Evolutionary conservation across 92 coral and sea anemone species (phyloP).

Genomic region (Isaurus tuberculatus): DNA sequence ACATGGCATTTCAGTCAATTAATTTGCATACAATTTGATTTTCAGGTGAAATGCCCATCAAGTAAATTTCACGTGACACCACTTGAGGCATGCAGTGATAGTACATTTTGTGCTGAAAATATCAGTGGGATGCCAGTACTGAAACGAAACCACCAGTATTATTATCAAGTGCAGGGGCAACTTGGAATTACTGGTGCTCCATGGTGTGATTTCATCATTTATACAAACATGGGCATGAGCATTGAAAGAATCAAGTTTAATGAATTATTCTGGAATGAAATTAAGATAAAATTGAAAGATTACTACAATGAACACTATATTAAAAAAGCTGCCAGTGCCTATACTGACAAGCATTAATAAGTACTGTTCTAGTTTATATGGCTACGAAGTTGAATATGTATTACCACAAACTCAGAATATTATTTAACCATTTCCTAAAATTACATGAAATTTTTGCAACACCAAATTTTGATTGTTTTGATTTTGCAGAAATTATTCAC

Average conservation of each 20-base stretch:
- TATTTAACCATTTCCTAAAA: background rate
- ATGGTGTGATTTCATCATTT: conserved; percentile 80
- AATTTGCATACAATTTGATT: background rate
- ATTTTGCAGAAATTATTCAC: background rate
- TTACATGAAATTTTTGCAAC: background rate
- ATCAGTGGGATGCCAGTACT: conserved; percentile 59
- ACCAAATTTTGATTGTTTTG: background rate
- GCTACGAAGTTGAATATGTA: conserved; percentile 2
- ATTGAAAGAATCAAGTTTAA: conserved; percentile 67
- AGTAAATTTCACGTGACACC: conserved; percentile 75
- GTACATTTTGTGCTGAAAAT: conserved; percentile 56
- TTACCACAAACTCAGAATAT: background rate
- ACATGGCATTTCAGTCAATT: background rate
- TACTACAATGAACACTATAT: conserved; percentile 51
- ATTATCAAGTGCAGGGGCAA: conserved; percentile 80
- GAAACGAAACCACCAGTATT: conserved; percentile 62
- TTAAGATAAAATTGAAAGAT: conserved; percentile 23
- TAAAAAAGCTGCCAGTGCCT: conserved; percentile 41
- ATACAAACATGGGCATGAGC: conserved; percentile 69
- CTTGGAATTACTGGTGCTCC: conserved; percentile 59
- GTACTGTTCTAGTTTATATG: background rate
- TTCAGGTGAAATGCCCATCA: conserved; percentile 63
- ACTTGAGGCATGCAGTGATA: conserved; percentile 75
- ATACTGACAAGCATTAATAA: conserved; percentile 2
- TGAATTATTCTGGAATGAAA: conserved; percentile 47